These are phyloP conservation scores for Tortrix viridana DNA, from an alignment of 2,888 invertebrate genomes.

Conservation along the genomic window DNA sequence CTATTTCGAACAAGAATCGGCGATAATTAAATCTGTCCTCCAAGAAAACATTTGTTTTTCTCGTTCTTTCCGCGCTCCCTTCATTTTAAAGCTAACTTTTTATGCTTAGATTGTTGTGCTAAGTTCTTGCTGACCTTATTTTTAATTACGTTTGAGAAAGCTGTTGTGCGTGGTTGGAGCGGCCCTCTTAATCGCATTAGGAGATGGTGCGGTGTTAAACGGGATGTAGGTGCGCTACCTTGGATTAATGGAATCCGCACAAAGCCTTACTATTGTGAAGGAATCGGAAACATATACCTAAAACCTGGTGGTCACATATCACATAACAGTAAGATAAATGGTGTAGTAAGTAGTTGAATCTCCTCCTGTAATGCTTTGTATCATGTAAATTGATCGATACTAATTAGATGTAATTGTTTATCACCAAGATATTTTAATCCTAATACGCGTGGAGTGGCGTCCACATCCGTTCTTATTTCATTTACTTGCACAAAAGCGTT, in stretches of 20 bases:
- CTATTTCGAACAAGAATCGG: slow-evolving; percentile 64
- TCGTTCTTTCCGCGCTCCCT: slow-evolving; percentile 39
- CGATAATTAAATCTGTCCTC: slow-evolving; percentile 59
- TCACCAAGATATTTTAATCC: no score
- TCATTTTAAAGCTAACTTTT: slow-evolving; percentile 45
- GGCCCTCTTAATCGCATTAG: slow-evolving; percentile 72
- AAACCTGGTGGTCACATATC: no score
- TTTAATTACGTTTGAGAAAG: slow-evolving; percentile 56
- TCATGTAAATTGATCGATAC: no score
- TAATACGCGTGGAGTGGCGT: no score
- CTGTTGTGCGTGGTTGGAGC: slow-evolving; percentile 59
- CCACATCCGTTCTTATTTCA: no score
- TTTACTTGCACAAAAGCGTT: no score
- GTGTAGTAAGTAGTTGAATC: no score
- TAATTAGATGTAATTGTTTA: no score
- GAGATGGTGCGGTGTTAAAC: slow-evolving; percentile 62
- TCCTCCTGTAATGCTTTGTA: no score
- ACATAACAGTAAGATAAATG: no score
- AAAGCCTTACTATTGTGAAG: neutral
- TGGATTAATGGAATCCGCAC: slow-evolving; percentile 68
- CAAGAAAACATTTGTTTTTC: slow-evolving; percentile 58
- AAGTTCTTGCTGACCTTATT: slow-evolving; percentile 53
- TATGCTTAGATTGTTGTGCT: slow-evolving; percentile 23
- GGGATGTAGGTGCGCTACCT: slow-evolving; percentile 52
- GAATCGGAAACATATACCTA: neutral